Evolutionary conservation across 2,888 invertebrate genomes (phyloP).

Genomic region (Drosophila lacicola): DNA sequence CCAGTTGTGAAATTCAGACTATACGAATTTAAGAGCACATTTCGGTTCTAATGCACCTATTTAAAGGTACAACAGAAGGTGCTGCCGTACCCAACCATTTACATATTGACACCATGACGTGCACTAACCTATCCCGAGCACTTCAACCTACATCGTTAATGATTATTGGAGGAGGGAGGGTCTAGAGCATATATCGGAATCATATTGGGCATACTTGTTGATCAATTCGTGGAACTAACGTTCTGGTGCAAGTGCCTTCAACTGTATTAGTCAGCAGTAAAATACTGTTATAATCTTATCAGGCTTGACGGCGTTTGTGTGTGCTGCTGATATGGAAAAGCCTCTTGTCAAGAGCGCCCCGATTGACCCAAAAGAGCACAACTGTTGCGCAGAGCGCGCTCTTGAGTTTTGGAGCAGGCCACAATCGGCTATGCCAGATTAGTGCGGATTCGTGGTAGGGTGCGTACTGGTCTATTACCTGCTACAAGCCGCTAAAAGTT

Average conservation of each 20-base stretch:
- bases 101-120: not conserved
- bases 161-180: too few species aligned
- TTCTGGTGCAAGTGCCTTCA: conserved; percentile 2
- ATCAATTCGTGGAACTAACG: conserved; percentile 35
- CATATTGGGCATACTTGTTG: not conserved
- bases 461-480: too few species aligned
- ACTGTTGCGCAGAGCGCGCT: not conserved
- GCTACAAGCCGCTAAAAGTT: not conserved
- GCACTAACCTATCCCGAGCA: not conserved
- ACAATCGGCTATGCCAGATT: conserved; percentile 14
- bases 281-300: conserved; percentile 68
- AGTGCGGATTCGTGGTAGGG: not conserved
- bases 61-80: not conserved
- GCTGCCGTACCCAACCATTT: not conserved
- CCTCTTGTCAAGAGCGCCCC: conserved; percentile 21
- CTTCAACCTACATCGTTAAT: not conserved
- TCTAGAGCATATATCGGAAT: not conserved
- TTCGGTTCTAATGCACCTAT: not conserved
- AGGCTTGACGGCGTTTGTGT: conserved; percentile 9
- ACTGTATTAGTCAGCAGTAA: conserved; percentile 56
- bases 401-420: conserved; percentile 8
- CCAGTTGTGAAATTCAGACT: conserved; percentile 31
- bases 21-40: not conserved
- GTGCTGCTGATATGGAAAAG: conserved; percentile 33
- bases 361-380: conserved; percentile 19